Evolutionary conservation across 2,113 vertebrate genomes (phyloP).

Genomic region (Turdus rufiventris): DNA sequence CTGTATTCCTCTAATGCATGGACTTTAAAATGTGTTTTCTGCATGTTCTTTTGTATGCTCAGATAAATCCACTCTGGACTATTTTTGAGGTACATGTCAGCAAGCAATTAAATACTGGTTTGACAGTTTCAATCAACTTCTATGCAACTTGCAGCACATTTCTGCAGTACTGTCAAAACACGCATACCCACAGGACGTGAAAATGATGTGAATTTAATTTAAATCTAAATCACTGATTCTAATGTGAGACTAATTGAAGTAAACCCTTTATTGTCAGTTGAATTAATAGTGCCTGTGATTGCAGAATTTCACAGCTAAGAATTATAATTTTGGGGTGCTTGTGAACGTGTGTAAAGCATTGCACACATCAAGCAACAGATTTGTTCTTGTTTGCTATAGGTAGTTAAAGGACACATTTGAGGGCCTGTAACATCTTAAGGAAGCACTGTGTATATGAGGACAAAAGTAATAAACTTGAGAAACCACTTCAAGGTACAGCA

Average conservation of each 20-base stretch:
- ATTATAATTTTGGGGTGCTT: not conserved
- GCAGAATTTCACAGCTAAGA: not conserved
- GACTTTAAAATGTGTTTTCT: not conserved
- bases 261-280: not conserved
- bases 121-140: not conserved
- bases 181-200: not conserved
- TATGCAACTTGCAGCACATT: not conserved
- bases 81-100: not conserved
- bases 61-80: not conserved
- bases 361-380: not conserved
- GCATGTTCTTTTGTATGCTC: not conserved
- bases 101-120: not conserved
- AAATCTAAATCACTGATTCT: not conserved
- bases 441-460: not conserved
- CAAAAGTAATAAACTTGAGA: not conserved
- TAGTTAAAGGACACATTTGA: not conserved
- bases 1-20: not conserved
- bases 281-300: not conserved
- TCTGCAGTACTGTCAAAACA: not conserved
- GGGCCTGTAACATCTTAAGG: not conserved
- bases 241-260: conserved; percentile 1
- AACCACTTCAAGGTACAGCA: not conserved
- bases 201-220: not conserved
- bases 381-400: not conserved
- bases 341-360: not conserved